These are phyloP conservation scores for Phylloscopus trochilus DNA, from an alignment of 2,113 vertebrate species.

Conservation along the genomic window DNA sequence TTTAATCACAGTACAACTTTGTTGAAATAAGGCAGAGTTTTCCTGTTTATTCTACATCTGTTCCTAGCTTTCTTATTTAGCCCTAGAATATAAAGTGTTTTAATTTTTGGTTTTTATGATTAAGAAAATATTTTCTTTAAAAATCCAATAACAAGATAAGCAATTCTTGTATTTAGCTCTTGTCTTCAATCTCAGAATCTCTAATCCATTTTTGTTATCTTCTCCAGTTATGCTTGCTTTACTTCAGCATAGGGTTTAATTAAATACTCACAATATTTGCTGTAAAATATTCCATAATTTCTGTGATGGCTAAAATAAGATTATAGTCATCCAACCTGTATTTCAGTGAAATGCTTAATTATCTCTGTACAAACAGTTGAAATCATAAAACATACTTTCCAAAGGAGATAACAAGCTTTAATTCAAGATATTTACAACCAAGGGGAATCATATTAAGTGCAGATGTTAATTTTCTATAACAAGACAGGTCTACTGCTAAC, in stretches of 20 bases:
- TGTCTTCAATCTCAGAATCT: not conserved
- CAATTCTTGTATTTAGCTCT: not conserved
- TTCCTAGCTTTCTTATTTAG: not conserved
- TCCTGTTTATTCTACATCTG: not conserved
- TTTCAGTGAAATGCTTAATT: slow-evolving; percentile 57
- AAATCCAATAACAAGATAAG: not conserved
- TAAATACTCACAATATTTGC: slow-evolving; percentile 42
- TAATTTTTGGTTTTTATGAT: not conserved
- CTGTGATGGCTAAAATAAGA: slow-evolving; percentile 38
- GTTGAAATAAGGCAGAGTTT: not conserved
- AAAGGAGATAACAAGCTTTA: slow-evolving; percentile 63
- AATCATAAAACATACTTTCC: slow-evolving; percentile 44
- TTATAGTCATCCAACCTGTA: slow-evolving; percentile 25
- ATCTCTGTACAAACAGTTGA: slow-evolving; percentile 24
- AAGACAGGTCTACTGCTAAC: slow-evolving; percentile 55
- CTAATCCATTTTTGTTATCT: not conserved
- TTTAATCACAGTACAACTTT: not conserved
- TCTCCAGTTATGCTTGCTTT: not conserved
- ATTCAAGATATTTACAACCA: slow-evolving; percentile 56
- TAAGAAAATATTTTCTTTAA: not conserved
- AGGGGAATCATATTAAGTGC: slow-evolving; percentile 56
- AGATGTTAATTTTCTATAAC: slow-evolving; percentile 64
- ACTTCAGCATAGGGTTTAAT: slow-evolving; percentile 23
- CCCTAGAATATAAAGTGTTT: not conserved
- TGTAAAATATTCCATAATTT: slow-evolving; percentile 42